Evolutionary conservation across 2,888 invertebrate genomes (phyloP).

Genomic region (Stictocephala bisonia): DNA sequence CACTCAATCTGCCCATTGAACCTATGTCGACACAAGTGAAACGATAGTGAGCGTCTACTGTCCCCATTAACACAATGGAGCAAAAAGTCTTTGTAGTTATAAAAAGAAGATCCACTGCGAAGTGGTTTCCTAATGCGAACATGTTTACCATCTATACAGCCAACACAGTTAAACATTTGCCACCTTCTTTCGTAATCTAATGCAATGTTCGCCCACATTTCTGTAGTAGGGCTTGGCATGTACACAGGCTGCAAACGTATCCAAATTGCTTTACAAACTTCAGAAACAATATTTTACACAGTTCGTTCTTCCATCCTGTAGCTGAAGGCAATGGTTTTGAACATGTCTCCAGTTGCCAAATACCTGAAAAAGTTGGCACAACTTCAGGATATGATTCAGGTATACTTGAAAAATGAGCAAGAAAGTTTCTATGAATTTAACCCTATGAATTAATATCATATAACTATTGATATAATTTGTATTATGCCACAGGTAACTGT

Average conservation of each 20-base stretch:
- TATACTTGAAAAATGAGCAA: no score
- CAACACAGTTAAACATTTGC: slow-evolving; percentile 59
- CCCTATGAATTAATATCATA: no score
- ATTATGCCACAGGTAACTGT: no score
- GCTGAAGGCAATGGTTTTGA: slow-evolving; percentile 51
- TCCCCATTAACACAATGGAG: slow-evolving; percentile 59
- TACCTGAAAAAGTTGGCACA: slow-evolving; percentile 51
- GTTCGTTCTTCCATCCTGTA: slow-evolving; percentile 55
- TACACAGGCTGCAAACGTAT: slow-evolving; percentile 51
- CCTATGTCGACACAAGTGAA: slow-evolving; percentile 59
- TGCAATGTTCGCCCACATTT: slow-evolving; percentile 55
- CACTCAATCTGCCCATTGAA: slow-evolving; percentile 58
- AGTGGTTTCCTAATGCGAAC: slow-evolving; percentile 58
- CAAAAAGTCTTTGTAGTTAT: slow-evolving; percentile 60
- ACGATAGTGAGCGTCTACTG: slow-evolving; percentile 58
- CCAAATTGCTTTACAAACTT: slow-evolving; percentile 53
- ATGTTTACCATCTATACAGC: slow-evolving; percentile 60
- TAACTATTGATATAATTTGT: no score
- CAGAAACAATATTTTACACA: slow-evolving; percentile 54
- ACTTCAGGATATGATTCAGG: no score
- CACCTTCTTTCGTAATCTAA: slow-evolving; percentile 58
- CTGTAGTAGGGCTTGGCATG: slow-evolving; percentile 54
- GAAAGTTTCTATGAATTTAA: no score
- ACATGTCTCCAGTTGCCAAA: slow-evolving; percentile 53
- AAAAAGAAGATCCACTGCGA: slow-evolving; percentile 59